Base-by-base conservation (phyloP, 2,888 invertebrate genomes). In the Agrotis puta region DNA sequence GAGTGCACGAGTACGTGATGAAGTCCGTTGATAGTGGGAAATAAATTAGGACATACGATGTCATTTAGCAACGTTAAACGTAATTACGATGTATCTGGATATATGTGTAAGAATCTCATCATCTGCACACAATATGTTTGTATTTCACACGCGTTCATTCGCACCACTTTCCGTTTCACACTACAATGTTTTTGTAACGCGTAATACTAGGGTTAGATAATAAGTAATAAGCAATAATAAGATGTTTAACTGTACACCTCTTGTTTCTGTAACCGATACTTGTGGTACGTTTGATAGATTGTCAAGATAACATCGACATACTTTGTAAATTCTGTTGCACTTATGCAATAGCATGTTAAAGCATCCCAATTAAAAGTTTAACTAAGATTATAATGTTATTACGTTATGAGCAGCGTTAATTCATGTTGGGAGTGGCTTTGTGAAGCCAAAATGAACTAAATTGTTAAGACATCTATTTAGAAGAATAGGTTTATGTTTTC, bases 141-240 rank as follows among this genome's bases (percentile, higher is more conserved):
- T 77, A 82, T 88, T 93, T 94, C 94, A 86, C 94, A 94, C 93
- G 93, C 87, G 90, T 88, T 89, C 90, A 81, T 92, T 93, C 89
- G 90, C 91, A 92, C 87, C 87, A 91, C 93, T 94, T 93, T 94
- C 93, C 84, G 90, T 94, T 94, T 93, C 92, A 85, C 87, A 85
- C 86, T 87, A 85, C 83, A 72, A 82, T 67, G 81, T 87, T 85
- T 87, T 86, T 86, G 78, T 70, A 68, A 77, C 62, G 43, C 62
- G 64, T 63, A 81, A 81, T 81, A 64, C 78, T 77, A 53, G 59
- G 50, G 83, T 89, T 88, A 86, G 87, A 85, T 88, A 89, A 89
- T 81, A 77, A 64, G 75, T 56, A 56, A 56, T 81, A 77, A 64
- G 75, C 64, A 64, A 74, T 56, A 56, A 56, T 81, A 77, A 64